Percentiles rank a stretch among this genome's conserved stretches.
Evolutionary conservation across 2,113 vertebrate genomes (phyloP).

Genomic region (Prietella phreatophila): DNA sequence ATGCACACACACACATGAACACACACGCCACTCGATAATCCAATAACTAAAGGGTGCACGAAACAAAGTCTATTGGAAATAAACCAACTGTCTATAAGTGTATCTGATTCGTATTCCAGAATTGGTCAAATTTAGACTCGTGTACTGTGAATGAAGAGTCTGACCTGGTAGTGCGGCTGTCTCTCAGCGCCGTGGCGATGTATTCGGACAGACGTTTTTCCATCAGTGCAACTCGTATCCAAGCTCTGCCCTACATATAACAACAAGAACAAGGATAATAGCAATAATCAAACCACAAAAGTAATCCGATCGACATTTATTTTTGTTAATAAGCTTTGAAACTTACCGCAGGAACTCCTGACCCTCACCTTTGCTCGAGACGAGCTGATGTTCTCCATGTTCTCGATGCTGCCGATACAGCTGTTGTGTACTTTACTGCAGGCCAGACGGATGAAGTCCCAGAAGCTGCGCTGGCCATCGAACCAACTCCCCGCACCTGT

Average conservation of each 20-base stretch:
- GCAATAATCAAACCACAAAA: not conserved
- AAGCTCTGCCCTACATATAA: slow-evolving; percentile 78
- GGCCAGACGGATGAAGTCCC: slow-evolving; percentile 92
- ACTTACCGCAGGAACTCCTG: not conserved
- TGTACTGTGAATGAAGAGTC: slow-evolving; percentile 14
- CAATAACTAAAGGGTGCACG: not conserved
- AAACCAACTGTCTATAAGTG: not conserved
- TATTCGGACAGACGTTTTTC: slow-evolving; percentile 85
- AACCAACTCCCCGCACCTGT: slow-evolving; percentile 93
- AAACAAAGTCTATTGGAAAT: not conserved
- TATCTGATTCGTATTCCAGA: not conserved
- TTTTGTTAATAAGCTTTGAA: not conserved
- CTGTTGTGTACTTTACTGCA: slow-evolving; percentile 94
- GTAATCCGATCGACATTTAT: not conserved
- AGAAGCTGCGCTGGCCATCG: slow-evolving; percentile 91
- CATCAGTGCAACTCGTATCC: slow-evolving; percentile 85
- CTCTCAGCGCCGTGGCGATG: slow-evolving; percentile 79
- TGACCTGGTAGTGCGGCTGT: slow-evolving; percentile 82
- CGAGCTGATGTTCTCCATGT: slow-evolving; percentile 95
- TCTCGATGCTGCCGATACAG: slow-evolving; percentile 94
- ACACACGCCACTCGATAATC: slow-evolving; percentile 1
- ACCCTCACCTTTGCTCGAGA: slow-evolving; percentile 85
- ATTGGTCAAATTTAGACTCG: not conserved
- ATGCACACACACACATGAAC: slow-evolving; percentile 14
- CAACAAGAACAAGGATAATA: not conserved